Evolutionary conservation across 2,888 invertebrate genomes (phyloP).

Genomic region (Xylota segnis): DNA sequence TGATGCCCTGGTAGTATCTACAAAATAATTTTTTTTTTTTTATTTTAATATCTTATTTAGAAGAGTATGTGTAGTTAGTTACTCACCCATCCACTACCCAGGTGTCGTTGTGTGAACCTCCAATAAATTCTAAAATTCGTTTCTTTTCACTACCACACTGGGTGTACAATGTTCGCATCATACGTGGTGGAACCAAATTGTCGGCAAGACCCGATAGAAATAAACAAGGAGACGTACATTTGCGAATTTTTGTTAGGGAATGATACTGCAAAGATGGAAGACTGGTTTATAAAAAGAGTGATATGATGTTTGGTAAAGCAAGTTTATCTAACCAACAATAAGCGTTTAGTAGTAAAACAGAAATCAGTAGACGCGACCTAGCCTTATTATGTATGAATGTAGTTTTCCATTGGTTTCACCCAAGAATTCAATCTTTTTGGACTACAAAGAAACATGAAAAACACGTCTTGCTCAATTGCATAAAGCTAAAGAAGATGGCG

Average conservation of each 20-base stretch:
- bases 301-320: too few relatives aligned
- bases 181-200: conserved; percentile 93
- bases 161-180: conserved; percentile 93
- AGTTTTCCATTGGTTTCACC: too few relatives aligned
- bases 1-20: conserved; percentile 83
- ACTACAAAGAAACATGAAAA: too few relatives aligned
- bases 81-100: conserved; percentile 94
- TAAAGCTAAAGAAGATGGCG: too few relatives aligned
- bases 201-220: conserved; percentile 96
- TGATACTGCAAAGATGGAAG: conserved; percentile 87
- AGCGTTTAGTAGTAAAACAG: too few relatives aligned
- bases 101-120: conserved; percentile 97
- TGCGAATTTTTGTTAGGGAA: conserved; percentile 90
- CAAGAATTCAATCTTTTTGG: too few relatives aligned
- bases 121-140: conserved; percentile 90
- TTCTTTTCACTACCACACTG: conserved; percentile 91
- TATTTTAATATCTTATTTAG: neutral
- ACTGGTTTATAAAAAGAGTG: neutral
- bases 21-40: conserved; percentile 39
- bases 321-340: too few relatives aligned
- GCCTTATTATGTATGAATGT: too few relatives aligned
- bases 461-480: too few relatives aligned
- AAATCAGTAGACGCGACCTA: too few relatives aligned
- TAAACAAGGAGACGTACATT: conserved; percentile 91
- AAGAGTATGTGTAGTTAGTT: neutral